phyloP scores from a whole-genome alignment of 1,140 invertebrate genomes.

The Dolichoris vasculosae region DNA sequence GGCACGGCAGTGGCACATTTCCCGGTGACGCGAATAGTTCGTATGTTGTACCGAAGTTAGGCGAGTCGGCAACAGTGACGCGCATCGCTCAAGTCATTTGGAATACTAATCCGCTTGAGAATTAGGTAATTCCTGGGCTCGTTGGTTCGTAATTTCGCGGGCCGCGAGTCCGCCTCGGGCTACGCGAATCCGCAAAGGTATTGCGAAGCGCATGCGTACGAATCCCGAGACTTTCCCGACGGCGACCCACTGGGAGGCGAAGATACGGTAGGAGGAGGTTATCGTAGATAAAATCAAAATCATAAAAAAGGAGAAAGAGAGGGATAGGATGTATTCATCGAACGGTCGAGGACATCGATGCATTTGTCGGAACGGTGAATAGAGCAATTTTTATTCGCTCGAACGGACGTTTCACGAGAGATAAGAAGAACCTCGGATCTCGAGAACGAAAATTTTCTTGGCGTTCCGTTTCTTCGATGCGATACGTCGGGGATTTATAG shows the following conservation, averaged over 20 bases:
- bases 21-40: neutral
- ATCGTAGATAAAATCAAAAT: neutral
- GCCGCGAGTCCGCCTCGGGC: neutral
- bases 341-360: too few species aligned
- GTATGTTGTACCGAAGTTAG: constrained; percentile 38
- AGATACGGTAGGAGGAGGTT: neutral
- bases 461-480: neutral
- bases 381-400: neutral
- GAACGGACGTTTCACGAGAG: neutral
- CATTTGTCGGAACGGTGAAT: too few species aligned
- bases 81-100: constrained; percentile 38
- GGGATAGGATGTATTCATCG: neutral
- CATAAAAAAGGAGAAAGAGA: neutral
- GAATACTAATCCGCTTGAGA: constrained; percentile 38
- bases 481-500: neutral
- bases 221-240: neutral
- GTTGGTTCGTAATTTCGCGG: constrained; percentile 29
- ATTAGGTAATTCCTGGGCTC: constrained; percentile 23
- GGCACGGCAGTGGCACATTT: neutral
- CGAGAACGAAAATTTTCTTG: neutral
- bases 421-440: neutral
- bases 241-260: too few species aligned
- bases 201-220: neutral
- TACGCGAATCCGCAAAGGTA: neutral
- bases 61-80: neutral